Evolutionary conservation across 2,797 vertebrate genomes (phyloP), one percentile per base, ranked within the genome.

Genomic region (Capromys pilorides): DNA sequence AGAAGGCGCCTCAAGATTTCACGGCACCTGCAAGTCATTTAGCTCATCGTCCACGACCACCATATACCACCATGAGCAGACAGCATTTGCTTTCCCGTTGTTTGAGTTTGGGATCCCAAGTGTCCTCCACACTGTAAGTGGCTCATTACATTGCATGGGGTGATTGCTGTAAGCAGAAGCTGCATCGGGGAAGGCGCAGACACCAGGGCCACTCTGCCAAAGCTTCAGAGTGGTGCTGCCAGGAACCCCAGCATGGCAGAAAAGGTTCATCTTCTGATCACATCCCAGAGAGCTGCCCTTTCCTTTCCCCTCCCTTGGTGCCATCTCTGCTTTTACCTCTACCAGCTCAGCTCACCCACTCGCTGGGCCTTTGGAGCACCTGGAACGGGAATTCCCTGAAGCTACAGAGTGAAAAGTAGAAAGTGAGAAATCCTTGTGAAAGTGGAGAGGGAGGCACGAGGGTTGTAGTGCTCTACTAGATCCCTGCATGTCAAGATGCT

Each of bases 161-260:
- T 93, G 67, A 96, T 78, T 90, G 88, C 77, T 86, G 66, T 88
- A 88, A 94, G 88, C 24, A 96, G 67, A 71, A 77, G 45, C 31
- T 69, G 86, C 86, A 83, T 86, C 19, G 26, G 66, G 69, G 41
- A 78, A 66, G 39, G 41, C 51, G 51, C 49, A 59, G 54, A 39
- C 69, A 94, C 45, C 31, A 94, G 84, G 4, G 88, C 88, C 2
- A 45, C 45, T 45, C 45, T 45, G 82, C 11, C 69, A 80, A 86
- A 62, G 67, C 21, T 93, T 87, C n/a, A 22, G 33, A 82, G 77
- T 9, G 5, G 13, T 10, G 14, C 41, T 45, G 90, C 49, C 36
- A 51, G 71, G 12, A 33, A 75, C 24, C 39, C 2, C 5, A 22
- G 2, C 61, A 84, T 80, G 19, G 14, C 31, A 91, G 19, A 2